Percentiles rank a stretch among this genome's conserved stretches.
Conservation (phyloP, 2,113 vertebrate species). For the Alces alces region DNA sequence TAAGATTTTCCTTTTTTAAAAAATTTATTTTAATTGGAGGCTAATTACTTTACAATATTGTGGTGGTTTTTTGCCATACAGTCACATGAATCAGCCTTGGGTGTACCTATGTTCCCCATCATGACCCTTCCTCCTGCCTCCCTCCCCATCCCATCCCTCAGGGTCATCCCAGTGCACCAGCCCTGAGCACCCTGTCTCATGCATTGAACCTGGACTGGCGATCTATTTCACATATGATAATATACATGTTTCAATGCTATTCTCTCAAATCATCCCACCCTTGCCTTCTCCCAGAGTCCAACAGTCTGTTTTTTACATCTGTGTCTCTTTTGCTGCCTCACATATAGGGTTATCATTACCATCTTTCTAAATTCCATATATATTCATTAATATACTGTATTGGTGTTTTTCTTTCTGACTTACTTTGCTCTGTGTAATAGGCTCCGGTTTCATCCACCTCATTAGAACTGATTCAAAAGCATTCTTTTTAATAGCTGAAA, state of each 20-base stretch:
- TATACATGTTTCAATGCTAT: not conserved
- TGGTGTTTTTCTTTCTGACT: not conserved
- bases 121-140: not conserved
- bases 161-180: not conserved
- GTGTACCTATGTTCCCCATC: not conserved
- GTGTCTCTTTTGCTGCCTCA: not conserved
- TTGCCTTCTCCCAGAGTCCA: not conserved
- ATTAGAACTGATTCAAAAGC: not conserved
- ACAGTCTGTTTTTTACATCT: not conserved
- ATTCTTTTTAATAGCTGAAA: not conserved
- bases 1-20: not conserved
- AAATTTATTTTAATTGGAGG: not conserved
- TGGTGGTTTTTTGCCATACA: not conserved
- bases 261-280: not conserved
- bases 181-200: not conserved
- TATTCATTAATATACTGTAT: not conserved
- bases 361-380: not conserved
- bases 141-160: not conserved
- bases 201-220: not conserved
- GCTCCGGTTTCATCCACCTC: not conserved
- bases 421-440: not conserved
- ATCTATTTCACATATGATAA: not conserved
- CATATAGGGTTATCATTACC: not conserved
- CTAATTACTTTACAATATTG: not conserved
- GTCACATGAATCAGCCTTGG: not conserved